Evolutionary conservation across 2,113 vertebrate species (phyloP), one percentile per base, ranked within the genome.

Genomic region (Chrysochloris asiatica): DNA sequence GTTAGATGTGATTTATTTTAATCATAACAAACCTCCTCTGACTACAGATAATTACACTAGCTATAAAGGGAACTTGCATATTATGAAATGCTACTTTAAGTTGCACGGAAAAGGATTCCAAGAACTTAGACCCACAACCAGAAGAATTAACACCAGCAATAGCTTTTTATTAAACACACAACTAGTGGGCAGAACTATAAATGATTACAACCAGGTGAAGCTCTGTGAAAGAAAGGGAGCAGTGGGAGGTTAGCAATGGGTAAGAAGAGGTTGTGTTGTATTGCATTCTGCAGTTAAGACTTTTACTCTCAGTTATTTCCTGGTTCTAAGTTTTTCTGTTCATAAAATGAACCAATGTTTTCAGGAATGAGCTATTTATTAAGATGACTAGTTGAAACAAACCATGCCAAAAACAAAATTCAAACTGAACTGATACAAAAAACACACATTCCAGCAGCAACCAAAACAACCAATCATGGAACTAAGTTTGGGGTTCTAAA

Each of bases 1-100:
- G 93, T 98, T 76, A 98, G 95, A 89, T 94, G 50, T 50, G 76
- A 47, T 87, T 78, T 56, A 75, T 67, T 90, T 47, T 3, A n/a
- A 4, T 4, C 22, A 10, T 30, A 89, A 90, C 59, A 87, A 80
- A 54, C 86, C 26, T 79, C 33, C 26, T 93, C 56, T 85, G 36
- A 83, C 54, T 67, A 67, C 8, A 89, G 19, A 43, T n/a, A 28
- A 92, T 38, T 47, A n/a, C 50, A 76, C 36, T 16, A n/a, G 48
- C 41, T 67, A 65, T 71, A 89, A 83, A 50, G 50, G 63, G 38
- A 89, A 61, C 19, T 24, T 38, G 38, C 4, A 93, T 47, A 13
- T 56, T 83, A 47, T 9, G 45, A 81, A 65, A 78, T 41, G 21
- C 45, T 72, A n/a, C 0, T 19, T 76, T 85, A 71, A 43, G 16